Conservation (phyloP, 2,113 vertebrate genomes). For the Amphiprion ocellaris region DNA sequence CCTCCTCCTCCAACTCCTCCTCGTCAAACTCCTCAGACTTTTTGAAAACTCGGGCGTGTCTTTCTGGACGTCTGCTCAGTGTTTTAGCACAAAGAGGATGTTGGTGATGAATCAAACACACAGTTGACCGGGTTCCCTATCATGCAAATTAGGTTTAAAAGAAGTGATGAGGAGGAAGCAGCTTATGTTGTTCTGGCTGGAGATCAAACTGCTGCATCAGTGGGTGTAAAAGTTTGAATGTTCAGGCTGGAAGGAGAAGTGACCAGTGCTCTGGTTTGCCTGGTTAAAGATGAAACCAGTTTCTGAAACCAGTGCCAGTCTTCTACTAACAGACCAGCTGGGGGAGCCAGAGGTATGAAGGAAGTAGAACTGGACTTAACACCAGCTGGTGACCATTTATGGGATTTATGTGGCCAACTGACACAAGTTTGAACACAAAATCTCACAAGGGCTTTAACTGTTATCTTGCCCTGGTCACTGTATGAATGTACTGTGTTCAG, state of each 20-base stretch:
- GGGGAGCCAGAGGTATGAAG: slow-evolving; percentile 5
- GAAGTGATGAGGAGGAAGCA: slow-evolving; percentile 1
- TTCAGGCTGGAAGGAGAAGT: not conserved
- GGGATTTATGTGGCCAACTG: not conserved
- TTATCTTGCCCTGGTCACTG: no score
- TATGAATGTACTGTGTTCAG: no score
- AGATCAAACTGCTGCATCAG: not conserved
- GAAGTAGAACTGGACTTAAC: not conserved
- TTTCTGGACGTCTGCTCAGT: not conserved
- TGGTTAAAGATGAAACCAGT: not conserved
- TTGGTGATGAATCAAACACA: not conserved
- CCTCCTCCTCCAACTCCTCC: slow-evolving; percentile 23
- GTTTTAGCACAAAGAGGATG: slow-evolving; percentile 19
- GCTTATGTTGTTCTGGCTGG: not conserved
- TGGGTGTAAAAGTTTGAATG: not conserved
- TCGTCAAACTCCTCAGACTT: slow-evolving; percentile 46
- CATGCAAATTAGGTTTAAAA: not conserved
- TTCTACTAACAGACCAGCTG: slow-evolving; percentile 10
- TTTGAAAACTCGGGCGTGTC: slow-evolving; percentile 58
- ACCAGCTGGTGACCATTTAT: not conserved
- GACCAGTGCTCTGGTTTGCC: not conserved
- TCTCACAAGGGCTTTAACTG: no score
- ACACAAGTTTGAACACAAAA: no score
- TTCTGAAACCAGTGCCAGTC: slow-evolving; percentile 5
- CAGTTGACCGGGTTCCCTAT: not conserved